A percentile compares a stretch with the other conserved stretches of the same genome.
Evolutionary conservation across 2,113 vertebrate species (phyloP).

Genomic region (Ariopsis seemanni): DNA sequence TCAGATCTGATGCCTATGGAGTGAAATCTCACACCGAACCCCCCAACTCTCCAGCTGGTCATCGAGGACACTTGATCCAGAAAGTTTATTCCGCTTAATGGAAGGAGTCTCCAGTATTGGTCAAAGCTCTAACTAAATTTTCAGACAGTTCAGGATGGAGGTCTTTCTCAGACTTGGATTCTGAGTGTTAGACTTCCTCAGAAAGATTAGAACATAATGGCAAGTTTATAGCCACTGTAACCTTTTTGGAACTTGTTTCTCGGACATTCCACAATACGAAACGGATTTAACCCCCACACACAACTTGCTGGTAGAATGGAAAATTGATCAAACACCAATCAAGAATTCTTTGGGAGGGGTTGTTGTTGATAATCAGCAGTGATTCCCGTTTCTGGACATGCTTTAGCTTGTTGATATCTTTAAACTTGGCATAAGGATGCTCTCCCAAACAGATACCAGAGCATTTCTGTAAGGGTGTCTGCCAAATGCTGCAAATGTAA

Average conservation of each 20-base stretch:
- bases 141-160: neutral
- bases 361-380: too few species aligned
- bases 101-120: neutral
- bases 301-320: neutral
- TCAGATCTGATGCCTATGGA: neutral
- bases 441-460: neutral
- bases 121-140: neutral
- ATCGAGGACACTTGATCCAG: neutral
- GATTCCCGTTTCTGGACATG: neutral
- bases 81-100: neutral
- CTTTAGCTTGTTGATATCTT: neutral
- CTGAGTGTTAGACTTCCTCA: neutral
- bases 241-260: neutral
- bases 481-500: neutral
- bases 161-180: neutral
- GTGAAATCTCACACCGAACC: conserved; percentile 39
- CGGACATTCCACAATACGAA: neutral
- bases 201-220: too few species aligned
- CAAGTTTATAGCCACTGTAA: too few species aligned
- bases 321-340: neutral
- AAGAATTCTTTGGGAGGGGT: neutral
- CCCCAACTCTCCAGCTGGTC: conserved; percentile 27
- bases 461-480: neutral
- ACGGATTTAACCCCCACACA: neutral
- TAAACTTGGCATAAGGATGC: neutral